These are phyloP conservation scores for Pollimyrus isidori DNA, from an alignment of 2,113 vertebrate genomes.

Conservation along the genomic window DNA sequence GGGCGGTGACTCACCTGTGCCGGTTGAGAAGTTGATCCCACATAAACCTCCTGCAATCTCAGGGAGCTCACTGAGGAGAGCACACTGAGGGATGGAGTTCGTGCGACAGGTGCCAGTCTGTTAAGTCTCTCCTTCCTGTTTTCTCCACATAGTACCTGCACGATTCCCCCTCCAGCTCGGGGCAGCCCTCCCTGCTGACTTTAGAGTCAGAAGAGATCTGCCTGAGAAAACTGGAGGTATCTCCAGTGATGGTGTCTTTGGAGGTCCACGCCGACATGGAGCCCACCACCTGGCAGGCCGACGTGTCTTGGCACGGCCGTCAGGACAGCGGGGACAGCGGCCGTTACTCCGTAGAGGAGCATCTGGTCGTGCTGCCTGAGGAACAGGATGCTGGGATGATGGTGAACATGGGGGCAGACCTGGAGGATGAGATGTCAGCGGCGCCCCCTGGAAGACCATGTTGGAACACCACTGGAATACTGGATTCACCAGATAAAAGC, in stretches of 20 bases:
- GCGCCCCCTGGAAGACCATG: background rate
- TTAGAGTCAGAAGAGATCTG: slow-evolving; percentile 34
- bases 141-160: slow-evolving; percentile 32
- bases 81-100: background rate
- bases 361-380: slow-evolving; percentile 15
- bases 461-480: background rate
- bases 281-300: background rate
- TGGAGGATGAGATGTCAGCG: background rate
- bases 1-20: background rate
- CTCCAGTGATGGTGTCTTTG: background rate
- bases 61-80: background rate
- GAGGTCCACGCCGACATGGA: slow-evolving; percentile 21
- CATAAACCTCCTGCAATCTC: background rate
- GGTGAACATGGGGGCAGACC: slow-evolving; percentile 14
- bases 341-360: slow-evolving; percentile 48
- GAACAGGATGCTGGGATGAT: slow-evolving; percentile 24
- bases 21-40: background rate
- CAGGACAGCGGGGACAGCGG: slow-evolving; percentile 54
- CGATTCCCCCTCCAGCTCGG: slow-evolving; percentile 19
- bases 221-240: slow-evolving; percentile 38
- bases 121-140: background rate
- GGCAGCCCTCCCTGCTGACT: slow-evolving; percentile 41
- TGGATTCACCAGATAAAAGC: background rate
- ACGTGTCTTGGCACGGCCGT: slow-evolving; percentile 27
- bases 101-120: background rate